Base-by-base conservation (phyloP, 37 sponge, comb jelly and placozoan species). In the Halichondria panicea region DNA sequence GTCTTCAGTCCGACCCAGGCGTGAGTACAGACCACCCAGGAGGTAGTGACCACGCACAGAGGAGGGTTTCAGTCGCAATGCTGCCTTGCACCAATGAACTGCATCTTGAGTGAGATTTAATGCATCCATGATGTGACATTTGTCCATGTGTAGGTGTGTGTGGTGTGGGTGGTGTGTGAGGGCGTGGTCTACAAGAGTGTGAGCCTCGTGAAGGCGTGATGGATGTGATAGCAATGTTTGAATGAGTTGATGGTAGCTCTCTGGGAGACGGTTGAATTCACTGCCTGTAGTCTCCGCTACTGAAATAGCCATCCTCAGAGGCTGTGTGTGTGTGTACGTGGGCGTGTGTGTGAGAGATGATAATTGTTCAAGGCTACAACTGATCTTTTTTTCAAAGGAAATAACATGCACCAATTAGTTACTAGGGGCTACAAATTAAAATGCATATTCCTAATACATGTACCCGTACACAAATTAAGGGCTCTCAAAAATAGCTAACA, bases 121-220 rank as follows among this genome's bases (percentile, higher is more conserved):
- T 31, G 81, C 64, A 21, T 89, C 32, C 34, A 88, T 70, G 32
- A 81, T 66, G 53, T 76, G 78, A 22, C 82, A 89, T 43, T 59
- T 46, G 22, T 55, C 57, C 0, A 38, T 24, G 43, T 43, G 22
- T 9, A 53, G 9, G 18, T 24, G n/a, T 18, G 55, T 39, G 42
- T 55, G 11, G 43, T 67, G 12, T 27, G 78, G 78, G 40, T 55
- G 19, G 15, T 9, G 43, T 18, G 9, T 18, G 38, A 79, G 5
- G 4, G 30, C 61, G 2, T 57, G 1, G 42, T 68, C 30, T 43
- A 58, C 54, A 3, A 79, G 0, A 28, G 28, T 22, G 27, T 60
- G 60, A 8, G 70, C 80, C 60, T 79, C 80, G 4, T 18, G 22
- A 4, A 69, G 43, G 18, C 80, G 55, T 7, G 48, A 41, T 1